Evolutionary conservation across 2,797 vertebrate species (phyloP), one percentile per base, ranked within the genome.

Genomic region (Mallotus villosus): DNA sequence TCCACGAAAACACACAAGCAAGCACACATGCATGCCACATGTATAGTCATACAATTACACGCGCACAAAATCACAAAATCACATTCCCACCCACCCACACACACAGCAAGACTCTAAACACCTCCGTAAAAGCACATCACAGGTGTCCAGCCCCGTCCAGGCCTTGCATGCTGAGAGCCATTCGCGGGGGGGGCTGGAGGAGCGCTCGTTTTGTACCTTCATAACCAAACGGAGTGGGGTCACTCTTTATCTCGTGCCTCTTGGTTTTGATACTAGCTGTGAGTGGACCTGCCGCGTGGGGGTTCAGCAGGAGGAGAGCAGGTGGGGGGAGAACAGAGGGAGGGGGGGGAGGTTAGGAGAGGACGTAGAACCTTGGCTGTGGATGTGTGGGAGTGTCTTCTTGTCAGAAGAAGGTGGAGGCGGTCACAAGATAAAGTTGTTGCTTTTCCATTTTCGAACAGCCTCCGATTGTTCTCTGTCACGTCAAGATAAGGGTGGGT

Each of bases 161-260:
- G n/a, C 69, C 46, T 67, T 63, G 22, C 84, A 88, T 90, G 86
- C 85, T 76, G 37, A 7, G 29, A 73, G 66, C 6, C 74, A 14
- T 22, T 34, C 16, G 27, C 7, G 37, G 37, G 37, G 37, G 37
- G 32, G 29, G 14, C 32, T 34, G 32, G 11, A 17, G 29, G 58
- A 9, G 34, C 9, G 12, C 2, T 4, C 16, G 41, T 22, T 9
- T 25, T 14, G 74, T 96, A 97, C 96, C 96, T 96, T 96, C 95
- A 85, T 95, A 96, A 89, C 95, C 96, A 75, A 97, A 89, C 0
- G 95, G 95, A 70, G 96, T 96, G 79, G 95, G 96, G 76, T 97
- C 96, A 79, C 96, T 97, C 91, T 95, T 97, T 87, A 97, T 97
- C 88, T 97, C 94, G 72, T 97, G 95, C 85, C 96, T 94, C 92